Evolutionary conservation across 2,113 vertebrate genomes (phyloP).

Genomic region (Menura novaehollandiae): DNA sequence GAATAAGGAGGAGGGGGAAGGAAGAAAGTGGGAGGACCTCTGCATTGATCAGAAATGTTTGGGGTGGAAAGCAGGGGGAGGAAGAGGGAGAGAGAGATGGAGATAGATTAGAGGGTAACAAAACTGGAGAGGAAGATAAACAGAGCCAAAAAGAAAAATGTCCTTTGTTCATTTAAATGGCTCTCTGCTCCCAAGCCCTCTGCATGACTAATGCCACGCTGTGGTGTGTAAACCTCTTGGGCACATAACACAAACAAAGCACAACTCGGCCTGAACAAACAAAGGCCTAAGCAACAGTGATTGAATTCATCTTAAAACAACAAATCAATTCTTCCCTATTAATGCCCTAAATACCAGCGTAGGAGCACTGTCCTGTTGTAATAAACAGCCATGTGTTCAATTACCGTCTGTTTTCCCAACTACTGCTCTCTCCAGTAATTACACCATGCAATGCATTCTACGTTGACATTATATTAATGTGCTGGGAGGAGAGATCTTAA

Average conservation of each 20-base stretch:
- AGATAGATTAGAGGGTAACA: conserved; percentile 38
- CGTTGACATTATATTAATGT: conserved; percentile 66
- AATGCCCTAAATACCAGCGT: conserved; percentile 61
- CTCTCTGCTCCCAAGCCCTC: conserved; percentile 45
- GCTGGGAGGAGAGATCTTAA: conserved; percentile 62
- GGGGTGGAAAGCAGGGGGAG: neutral
- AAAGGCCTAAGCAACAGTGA: conserved; percentile 60
- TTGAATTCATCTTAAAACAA: conserved; percentile 70
- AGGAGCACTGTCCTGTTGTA: conserved; percentile 62
- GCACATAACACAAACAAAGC: conserved; percentile 67
- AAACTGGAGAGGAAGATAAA: conserved; percentile 49
- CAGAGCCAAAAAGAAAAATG: conserved; percentile 39
- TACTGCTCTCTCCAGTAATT: conserved; percentile 66
- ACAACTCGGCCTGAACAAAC: conserved; percentile 67
- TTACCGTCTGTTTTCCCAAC: conserved; percentile 58
- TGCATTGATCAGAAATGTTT: neutral
- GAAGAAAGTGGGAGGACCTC: neutral
- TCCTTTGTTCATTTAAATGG: conserved; percentile 41
- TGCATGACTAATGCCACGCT: conserved; percentile 52
- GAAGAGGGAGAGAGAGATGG: neutral
- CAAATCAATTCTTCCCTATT: conserved; percentile 71
- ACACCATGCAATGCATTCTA: conserved; percentile 49
- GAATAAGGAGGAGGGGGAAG: neutral
- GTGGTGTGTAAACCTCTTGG: conserved; percentile 55
- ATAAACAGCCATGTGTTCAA: conserved; percentile 65